Base-by-base conservation (phyloP, 2,113 vertebrate species). In the Chroicocephalus ridibundus region DNA sequence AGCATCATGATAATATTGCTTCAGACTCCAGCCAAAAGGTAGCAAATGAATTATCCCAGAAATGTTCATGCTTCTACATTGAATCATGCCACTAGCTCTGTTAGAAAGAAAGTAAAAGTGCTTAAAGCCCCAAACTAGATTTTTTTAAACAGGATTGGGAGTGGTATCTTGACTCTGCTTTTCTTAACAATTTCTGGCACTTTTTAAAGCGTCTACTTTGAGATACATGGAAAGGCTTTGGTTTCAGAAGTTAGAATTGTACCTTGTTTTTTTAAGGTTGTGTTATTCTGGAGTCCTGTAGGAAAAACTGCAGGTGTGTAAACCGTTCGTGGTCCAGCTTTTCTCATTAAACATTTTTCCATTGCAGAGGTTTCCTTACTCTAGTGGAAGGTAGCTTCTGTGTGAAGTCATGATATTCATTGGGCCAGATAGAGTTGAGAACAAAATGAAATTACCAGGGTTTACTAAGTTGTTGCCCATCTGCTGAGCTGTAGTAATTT, bases 381-480 rank as follows among this genome's bases (percentile, higher is more conserved):
- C 27, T 79, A 17, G 16, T 57, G 57, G 32, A 78, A 76, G 38
- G 69, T 68, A 84, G 32, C 42, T 91, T 74, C 69, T 75, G 6
- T 62, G 20, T 82, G 70, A 93, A 95, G 52, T n/a, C 65, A 61
- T 34, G 49, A 20, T 69, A 72, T 69, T 80, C 7, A 21, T 21
- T 3, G 3, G 54, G 49, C 31, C 57, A 77, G 61, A 51, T 22
- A 85, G 65, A 90, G 26, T 46, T 52, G n/a, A 77, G 66, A 80
- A 82, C 27, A 80, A 90, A 94, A 95, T 91, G 25, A 82, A 90
- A 90, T 94, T 88, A 76, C 19, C 27, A 61, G 18, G 12, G 5
- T 89, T 87, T 94, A 54, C 78, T 95, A 65, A 91, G 85, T 86
- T 87, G 78, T 68, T 61, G 29, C 44, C 91, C 82, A 91, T 94